These are phyloP conservation scores for Oryzias celebensis DNA, from an alignment of 2,113 vertebrate genomes.

Conservation along the genomic window DNA sequence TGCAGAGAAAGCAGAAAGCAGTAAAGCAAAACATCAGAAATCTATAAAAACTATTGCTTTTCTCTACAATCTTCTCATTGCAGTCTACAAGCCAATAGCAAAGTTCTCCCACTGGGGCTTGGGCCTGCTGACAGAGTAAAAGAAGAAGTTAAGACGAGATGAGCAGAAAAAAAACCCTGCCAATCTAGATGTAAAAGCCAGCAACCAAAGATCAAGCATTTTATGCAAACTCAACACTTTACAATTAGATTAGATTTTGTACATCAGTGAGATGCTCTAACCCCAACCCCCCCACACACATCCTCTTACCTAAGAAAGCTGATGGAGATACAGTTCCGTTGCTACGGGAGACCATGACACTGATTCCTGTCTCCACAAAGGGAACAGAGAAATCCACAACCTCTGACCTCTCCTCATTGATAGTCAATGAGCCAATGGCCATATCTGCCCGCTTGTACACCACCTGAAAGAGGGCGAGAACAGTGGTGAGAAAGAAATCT, in stretches of 20 bases:
- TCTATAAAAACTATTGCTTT: conserved; percentile 38
- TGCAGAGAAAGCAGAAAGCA: conserved; percentile 25
- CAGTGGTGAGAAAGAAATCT: conserved; percentile 6
- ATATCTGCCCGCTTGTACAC: conserved; percentile 90
- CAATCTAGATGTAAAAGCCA: conserved; percentile 55
- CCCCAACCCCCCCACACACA: conserved; percentile 7
- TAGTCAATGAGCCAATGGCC: conserved; percentile 92
- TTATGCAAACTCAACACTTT: conserved; percentile 59
- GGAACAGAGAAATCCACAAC: conserved; percentile 92
- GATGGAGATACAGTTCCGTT: conserved; percentile 92
- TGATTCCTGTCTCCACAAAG: conserved; percentile 92
- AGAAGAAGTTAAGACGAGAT: conserved; percentile 58
- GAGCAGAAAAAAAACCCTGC: conserved; percentile 36
- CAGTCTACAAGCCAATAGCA: conserved; percentile 56
- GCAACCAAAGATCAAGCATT: conserved; percentile 48
- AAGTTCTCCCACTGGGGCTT: conserved; percentile 41
- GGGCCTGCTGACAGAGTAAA: conserved; percentile 62
- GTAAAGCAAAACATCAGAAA: conserved; percentile 39
- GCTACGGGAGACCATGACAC: conserved; percentile 92
- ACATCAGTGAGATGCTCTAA: conserved; percentile 14
- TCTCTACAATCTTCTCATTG: conserved; percentile 44
- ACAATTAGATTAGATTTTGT: conserved; percentile 35
- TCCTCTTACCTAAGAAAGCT: conserved; percentile 85
- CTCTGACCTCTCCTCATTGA: conserved; percentile 90
- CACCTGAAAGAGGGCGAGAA: conserved; percentile 71